Base-by-base conservation (phyloP, 2,888 invertebrate species). In the Caradrina kadenii region DNA sequence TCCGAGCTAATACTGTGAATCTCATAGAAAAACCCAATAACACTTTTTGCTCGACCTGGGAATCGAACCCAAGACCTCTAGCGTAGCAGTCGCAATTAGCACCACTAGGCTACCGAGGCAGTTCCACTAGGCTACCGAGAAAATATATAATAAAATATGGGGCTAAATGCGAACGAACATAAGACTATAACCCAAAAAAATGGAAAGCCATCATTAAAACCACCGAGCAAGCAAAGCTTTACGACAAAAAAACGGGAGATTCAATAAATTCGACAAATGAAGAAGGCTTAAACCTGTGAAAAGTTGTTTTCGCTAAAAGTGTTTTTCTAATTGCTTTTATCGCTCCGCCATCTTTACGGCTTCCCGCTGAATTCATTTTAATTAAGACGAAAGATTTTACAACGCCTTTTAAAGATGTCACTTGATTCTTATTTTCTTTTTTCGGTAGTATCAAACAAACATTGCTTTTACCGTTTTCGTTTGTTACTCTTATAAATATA, bases 281-380 rank as follows among this genome's bases (percentile, higher is more conserved):
- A 77, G 77, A 83, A 84, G 82, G 85, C 68, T 83, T 82, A 75
- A 82, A 76, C 70, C 64, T 63, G 69, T 56, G 61, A 67, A 77
- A 84, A 82, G 63, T 79, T 85, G 81, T 83, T 84, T 84, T 81
- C 70, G 50, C 66, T 76, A 63, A 63, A 73, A 85, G 72, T 76
- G 73, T 82, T 85, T 84, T 78, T 76, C 66, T 85, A 83, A 84
- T 85, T 85, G 77, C 76, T 81, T 80, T 80, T 76, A 83, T 78
- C 76, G 63, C 61, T 78, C 56, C 56, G 50, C 73, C 69, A 79
- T 81, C 78, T 81, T 84, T 69, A 81, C 63, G 78, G 71, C 56
- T 76, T 80, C 62, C 78, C 66, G 48, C 71, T n/a, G 61, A 76
- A 73, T 75, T 73, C 22, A 39, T 71, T 78, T 84, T 76, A 76